Percentiles rank a stretch among this genome's conserved stretches.
phyloP scores from a whole-genome alignment of 1,140 invertebrate genomes.

The Dreissena polymorpha region DNA sequence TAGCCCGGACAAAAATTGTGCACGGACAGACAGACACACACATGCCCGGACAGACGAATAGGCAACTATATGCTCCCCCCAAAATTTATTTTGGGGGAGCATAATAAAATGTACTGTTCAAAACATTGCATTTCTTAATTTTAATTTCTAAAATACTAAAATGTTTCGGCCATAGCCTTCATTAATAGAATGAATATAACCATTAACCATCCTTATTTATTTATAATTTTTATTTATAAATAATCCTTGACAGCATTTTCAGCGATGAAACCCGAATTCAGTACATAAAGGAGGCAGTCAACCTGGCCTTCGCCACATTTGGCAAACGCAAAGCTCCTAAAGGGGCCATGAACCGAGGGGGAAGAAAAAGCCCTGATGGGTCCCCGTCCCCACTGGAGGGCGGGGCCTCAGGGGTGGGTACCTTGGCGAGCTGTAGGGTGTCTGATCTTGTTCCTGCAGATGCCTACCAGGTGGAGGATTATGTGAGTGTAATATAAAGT shows the following conservation, averaged over 20 bases:
- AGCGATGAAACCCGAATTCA: slow-evolving; percentile 73
- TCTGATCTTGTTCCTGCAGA: slow-evolving; percentile 4
- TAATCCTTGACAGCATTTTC: slow-evolving; percentile 26
- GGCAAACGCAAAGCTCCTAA: slow-evolving; percentile 72
- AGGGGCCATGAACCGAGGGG: slow-evolving; percentile 73
- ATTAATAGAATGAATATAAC: too few species aligned
- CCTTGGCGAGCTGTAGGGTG: neutral
- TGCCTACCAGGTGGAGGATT: slow-evolving; percentile 53
- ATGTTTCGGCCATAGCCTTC: too few species aligned
- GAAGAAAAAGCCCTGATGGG: slow-evolving; percentile 73
- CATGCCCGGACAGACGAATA: too few species aligned
- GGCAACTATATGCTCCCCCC: too few species aligned
- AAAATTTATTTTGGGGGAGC: too few species aligned
- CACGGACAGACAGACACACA: too few species aligned
- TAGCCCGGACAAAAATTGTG: too few species aligned
- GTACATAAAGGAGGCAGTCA: slow-evolving; percentile 75
- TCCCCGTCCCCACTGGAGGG: slow-evolving; percentile 61
- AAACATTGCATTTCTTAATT: too few species aligned
- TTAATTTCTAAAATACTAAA: too few species aligned
- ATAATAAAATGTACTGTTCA: too few species aligned
- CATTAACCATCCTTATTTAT: too few species aligned
- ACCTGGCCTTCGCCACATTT: slow-evolving; percentile 70
- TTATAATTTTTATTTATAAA: too few species aligned
- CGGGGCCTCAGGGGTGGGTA: slow-evolving; percentile 50
- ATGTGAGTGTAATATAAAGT: slow-evolving; percentile 35